Base-by-base conservation (phyloP, 2,113 vertebrate species). In the Neolamprologus kungweensis region DNA sequence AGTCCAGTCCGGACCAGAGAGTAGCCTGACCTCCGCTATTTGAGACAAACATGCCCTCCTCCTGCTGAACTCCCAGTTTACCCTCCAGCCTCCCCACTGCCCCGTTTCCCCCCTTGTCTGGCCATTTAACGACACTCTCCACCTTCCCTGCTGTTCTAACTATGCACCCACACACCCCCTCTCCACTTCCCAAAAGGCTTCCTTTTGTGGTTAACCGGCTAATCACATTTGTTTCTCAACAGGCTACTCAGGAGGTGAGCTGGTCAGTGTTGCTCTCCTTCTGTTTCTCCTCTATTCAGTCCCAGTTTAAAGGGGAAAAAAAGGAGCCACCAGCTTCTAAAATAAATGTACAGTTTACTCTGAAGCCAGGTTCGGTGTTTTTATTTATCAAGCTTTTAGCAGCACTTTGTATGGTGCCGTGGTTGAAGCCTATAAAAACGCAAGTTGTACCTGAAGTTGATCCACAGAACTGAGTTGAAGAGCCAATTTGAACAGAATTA, bases 151-250 rank as follows among this genome's bases (percentile, higher is more conserved):
- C 83, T 28, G 17, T 83, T 7, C 47, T 51, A 51, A 50, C 73
- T 78, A 78, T 78, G 73, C 73, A 51, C 17, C 53, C 16, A 10
- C 5, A 9, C 21, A 7, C 47, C 21, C 8, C 9, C 19, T 1
- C n/a, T 14, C 45, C 80, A 28, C 42, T 33, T 58, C 28, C 81
- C 90, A 91, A 90, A 87, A 90, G 93, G 83, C 54, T 88, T 86
- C 84, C 85, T 91, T 93, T 90, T 85, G 85, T 87, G 68, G 57
- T 84, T 10, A 2, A 81, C 51, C 10, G 1, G 42, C 45, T 78
- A 42, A 12, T 6, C 40, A 50, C 89, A 84, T 91, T 92, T 91
- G 91, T 90, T 87, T 89, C 84, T 79, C 89, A 63, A 65, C 79
- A 89, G 88, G 86, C 54, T 40, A 12, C 87, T 71, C 78, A 80